A percentile compares a stretch with the other conserved stretches of the same genome.
These are phyloP conservation scores for Todiramphus chloris DNA, from an alignment of 2,113 vertebrate species.

Conservation along the genomic window DNA sequence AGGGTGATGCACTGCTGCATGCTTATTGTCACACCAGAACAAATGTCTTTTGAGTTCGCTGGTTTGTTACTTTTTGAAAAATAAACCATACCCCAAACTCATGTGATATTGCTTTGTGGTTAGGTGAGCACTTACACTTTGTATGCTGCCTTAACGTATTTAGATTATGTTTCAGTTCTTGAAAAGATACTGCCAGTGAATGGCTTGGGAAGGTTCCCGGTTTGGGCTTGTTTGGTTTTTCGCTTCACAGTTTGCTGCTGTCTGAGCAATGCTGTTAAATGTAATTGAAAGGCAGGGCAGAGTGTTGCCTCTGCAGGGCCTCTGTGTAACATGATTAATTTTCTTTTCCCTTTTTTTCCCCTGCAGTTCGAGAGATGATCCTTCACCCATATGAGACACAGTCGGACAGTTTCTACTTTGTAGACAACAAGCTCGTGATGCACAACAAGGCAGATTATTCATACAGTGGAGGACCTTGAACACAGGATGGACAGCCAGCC, in stretches of 20 bases:
- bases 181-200: neutral
- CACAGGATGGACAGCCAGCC: neutral
- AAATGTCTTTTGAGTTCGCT: neutral
- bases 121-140: neutral
- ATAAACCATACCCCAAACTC: neutral
- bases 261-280: neutral
- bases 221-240: neutral
- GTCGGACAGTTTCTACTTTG: slow-evolving; percentile 99
- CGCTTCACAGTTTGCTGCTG: neutral
- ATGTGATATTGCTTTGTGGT: neutral
- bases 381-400: slow-evolving; percentile 94
- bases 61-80: neutral
- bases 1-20: neutral
- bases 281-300: fast-evolving
- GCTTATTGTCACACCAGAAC: neutral
- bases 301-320: neutral
- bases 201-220: neutral
- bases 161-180: neutral
- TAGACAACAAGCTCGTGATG: slow-evolving; percentile 99
- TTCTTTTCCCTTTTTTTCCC: neutral
- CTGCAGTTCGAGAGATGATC: slow-evolving; percentile 94
- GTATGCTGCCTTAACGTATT: neutral
- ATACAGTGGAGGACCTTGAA: slow-evolving; percentile 90
- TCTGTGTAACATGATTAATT: fast-evolving
- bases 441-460: slow-evolving; percentile 99